These are phyloP conservation scores for Archilochus colubris DNA, from an alignment of 2,113 vertebrate species.

Conservation along the genomic window DNA sequence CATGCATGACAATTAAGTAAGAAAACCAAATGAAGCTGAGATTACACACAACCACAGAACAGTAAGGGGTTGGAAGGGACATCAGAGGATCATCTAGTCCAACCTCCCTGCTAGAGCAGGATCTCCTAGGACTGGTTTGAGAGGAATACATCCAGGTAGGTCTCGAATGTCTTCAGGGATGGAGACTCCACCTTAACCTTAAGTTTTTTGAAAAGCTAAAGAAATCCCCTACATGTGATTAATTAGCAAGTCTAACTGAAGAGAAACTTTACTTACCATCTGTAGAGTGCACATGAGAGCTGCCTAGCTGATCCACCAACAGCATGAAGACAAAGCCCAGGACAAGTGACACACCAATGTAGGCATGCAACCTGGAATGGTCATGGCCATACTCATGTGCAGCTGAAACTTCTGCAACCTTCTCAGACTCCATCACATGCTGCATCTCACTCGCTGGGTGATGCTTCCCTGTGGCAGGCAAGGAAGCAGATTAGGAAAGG, in stretches of 20 bases:
- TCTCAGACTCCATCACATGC: slow-evolving; percentile 79
- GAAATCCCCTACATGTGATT: not conserved
- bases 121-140: too few relatives aligned
- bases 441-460: slow-evolving; percentile 77
- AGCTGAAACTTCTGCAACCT: slow-evolving; percentile 59
- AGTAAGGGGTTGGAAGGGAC: too few relatives aligned
- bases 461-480: slow-evolving; percentile 79
- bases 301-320: slow-evolving; percentile 96
- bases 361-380: slow-evolving; percentile 89
- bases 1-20: not conserved
- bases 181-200: not conserved
- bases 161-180: too few relatives aligned
- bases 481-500: not conserved
- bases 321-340: slow-evolving; percentile 99
- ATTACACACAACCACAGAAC: not conserved
- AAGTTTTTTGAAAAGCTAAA: not conserved
- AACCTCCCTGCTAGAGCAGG: too few relatives aligned
- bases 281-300: slow-evolving; percentile 88
- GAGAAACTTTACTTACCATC: slow-evolving; percentile 81
- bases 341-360: slow-evolving; percentile 94
- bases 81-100: too few relatives aligned
- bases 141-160: too few relatives aligned
- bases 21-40: not conserved
- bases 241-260: not conserved
- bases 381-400: slow-evolving; percentile 81